Conservation (phyloP, 2,888 invertebrate genomes). For the Crematogaster levior region DNA sequence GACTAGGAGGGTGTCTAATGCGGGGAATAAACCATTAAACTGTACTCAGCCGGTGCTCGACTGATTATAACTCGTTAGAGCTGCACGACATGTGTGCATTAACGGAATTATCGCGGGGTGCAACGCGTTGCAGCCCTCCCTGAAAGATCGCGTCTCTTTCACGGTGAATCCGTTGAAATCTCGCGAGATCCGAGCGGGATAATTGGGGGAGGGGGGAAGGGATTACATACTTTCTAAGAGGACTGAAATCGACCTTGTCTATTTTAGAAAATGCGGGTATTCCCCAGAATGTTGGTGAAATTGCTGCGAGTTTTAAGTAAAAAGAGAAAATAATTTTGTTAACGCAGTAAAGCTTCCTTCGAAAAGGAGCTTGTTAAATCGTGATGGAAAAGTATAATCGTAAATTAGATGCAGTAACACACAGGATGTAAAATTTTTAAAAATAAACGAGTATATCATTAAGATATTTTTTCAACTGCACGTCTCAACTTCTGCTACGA, state of each 20-base stretch:
- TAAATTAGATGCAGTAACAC: not conserved
- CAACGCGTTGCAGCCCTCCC: constrained; percentile 24
- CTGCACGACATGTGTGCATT: constrained; percentile 78
- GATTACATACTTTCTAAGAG: not conserved
- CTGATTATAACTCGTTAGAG: constrained; percentile 82
- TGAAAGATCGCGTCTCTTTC: constrained; percentile 27
- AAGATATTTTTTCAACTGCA: not conserved
- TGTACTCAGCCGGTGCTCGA: constrained; percentile 77
- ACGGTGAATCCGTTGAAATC: constrained; percentile 9
- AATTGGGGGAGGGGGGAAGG: not conserved
- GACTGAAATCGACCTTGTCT: not conserved
- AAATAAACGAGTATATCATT: not conserved
- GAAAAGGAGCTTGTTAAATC: not conserved
- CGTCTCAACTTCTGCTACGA: not conserved
- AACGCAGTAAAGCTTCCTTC: not conserved
- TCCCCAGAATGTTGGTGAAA: not conserved
- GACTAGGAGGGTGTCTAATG: constrained; percentile 67
- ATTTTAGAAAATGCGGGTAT: not conserved
- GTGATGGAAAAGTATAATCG: not conserved
- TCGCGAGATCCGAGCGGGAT: not conserved
- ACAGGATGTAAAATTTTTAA: not conserved
- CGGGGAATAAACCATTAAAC: constrained; percentile 80
- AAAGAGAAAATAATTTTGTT: not conserved
- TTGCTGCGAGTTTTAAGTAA: not conserved
- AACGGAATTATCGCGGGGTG: constrained; percentile 75